Conservation (phyloP, 2,888 invertebrate genomes). For the Therioaphis trifolii region DNA sequence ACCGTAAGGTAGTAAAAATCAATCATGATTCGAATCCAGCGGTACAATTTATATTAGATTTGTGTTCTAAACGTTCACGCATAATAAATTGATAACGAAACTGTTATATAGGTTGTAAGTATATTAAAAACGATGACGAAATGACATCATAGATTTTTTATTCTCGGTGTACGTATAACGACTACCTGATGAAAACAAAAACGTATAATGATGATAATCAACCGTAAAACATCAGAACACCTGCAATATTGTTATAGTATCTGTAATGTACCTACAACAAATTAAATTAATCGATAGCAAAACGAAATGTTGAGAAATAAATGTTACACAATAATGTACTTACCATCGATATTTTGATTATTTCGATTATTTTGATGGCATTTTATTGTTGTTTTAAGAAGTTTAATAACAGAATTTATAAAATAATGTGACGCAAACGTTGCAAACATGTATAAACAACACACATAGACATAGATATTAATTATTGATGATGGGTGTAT, state of each 20-base stretch:
- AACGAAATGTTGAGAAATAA: conserved; percentile 27
- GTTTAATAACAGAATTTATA: too few species aligned
- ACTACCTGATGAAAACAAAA: neutral
- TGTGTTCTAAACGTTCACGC: too few species aligned
- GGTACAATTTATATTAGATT: too few species aligned
- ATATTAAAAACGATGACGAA: neutral
- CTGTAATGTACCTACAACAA: conserved; percentile 21
- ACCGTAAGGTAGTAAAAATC: too few species aligned
- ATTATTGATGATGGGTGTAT: too few species aligned
- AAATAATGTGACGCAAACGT: too few species aligned
- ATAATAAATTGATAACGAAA: too few species aligned
- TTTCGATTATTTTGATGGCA: neutral
- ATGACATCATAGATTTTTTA: neutral
- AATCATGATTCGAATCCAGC: too few species aligned
- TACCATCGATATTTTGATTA: neutral
- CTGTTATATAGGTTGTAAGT: too few species aligned
- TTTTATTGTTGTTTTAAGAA: too few species aligned
- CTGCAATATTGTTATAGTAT: neutral
- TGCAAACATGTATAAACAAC: too few species aligned
- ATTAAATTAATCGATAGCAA: conserved; percentile 12
- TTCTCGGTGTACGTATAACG: neutral
- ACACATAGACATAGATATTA: too few species aligned
- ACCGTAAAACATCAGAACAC: conserved; percentile 26
- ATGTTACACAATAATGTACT: neutral
- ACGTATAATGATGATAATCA: conserved; percentile 3